A percentile compares a stretch with the other conserved stretches of the same genome.
Evolutionary conservation across 2,888 invertebrate species (phyloP).

Genomic region (Microchrysa polita): DNA sequence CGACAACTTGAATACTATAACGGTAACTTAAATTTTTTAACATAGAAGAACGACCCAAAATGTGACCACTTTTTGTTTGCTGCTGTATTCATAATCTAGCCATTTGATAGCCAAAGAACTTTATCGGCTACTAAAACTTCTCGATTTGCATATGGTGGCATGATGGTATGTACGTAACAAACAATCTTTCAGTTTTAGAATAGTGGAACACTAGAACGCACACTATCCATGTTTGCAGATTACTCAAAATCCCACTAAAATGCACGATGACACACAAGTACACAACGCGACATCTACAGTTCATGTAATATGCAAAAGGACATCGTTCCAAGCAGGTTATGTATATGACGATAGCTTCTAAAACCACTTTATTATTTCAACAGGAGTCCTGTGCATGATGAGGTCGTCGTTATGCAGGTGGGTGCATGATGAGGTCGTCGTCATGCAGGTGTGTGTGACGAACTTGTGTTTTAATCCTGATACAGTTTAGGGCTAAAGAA

Average conservation of each 20-base stretch:
- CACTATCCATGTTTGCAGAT: too few relatives aligned
- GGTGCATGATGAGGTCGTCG: too few relatives aligned
- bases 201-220: conserved; percentile 12
- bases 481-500: too few relatives aligned
- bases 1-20: too few relatives aligned
- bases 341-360: neutral
- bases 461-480: neutral
- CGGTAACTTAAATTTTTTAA: too few relatives aligned
- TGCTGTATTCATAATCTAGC: too few relatives aligned
- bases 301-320: conserved; percentile 25
- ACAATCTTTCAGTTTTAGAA: neutral
- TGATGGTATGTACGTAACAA: too few relatives aligned
- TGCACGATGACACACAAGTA: neutral
- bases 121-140: neutral
- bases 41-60: too few relatives aligned
- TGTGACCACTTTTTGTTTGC: too few relatives aligned
- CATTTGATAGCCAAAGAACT: too few relatives aligned
- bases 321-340: neutral
- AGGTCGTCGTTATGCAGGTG: too few relatives aligned
- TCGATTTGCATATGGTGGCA: conserved; percentile 17
- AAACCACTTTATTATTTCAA: conserved; percentile 30
- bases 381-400: conserved; percentile 10
- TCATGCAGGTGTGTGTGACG: too few relatives aligned
- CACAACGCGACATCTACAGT: conserved; percentile 26
- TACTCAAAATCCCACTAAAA: neutral